A percentile compares a stretch with the other conserved stretches of the same genome.
Evolutionary conservation across 2,888 invertebrate species (phyloP).

Genomic region (Lissocephala sabroskyi): DNA sequence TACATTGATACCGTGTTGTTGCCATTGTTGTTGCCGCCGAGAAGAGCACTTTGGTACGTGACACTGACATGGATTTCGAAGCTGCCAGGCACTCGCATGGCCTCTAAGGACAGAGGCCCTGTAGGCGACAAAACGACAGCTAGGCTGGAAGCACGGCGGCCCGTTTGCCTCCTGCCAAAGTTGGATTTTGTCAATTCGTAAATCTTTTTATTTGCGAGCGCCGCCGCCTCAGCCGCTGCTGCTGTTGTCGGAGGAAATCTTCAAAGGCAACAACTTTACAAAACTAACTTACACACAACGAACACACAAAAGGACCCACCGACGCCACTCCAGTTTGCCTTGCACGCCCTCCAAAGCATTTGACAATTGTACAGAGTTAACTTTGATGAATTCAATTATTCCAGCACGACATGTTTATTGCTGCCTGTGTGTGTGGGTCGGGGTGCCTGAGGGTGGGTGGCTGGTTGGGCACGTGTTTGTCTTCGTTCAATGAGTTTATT

Average conservation of each 20-base stretch:
- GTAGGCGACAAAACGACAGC: too few relatives aligned
- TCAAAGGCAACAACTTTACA: slow-evolving; percentile 55
- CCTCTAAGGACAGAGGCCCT: slow-evolving; percentile 15
- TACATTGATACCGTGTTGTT: slow-evolving; percentile 24
- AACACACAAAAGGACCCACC: background rate
- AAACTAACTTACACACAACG: slow-evolving; percentile 36
- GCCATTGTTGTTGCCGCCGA: slow-evolving; percentile 16
- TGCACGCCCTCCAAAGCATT: slow-evolving; percentile 14
- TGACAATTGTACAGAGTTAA: slow-evolving; percentile 62
- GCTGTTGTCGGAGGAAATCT: slow-evolving; percentile 22
- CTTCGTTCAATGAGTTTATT: slow-evolving; percentile 50
- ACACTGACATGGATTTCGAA: slow-evolving; percentile 68
- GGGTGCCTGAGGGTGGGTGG: slow-evolving; percentile 34
- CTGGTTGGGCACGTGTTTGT: slow-evolving; percentile 25
- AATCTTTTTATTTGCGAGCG: slow-evolving; percentile 51
- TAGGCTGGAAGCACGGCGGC: slow-evolving; percentile 22
- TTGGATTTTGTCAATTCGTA: slow-evolving; percentile 63
- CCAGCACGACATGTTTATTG: slow-evolving; percentile 31
- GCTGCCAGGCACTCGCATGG: slow-evolving; percentile 44
- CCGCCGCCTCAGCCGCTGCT: slow-evolving; percentile 9
- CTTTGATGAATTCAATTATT: slow-evolving; percentile 65
- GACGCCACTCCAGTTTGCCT: background rate
- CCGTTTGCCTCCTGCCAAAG: slow-evolving; percentile 29
- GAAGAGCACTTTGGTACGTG: slow-evolving; percentile 57
- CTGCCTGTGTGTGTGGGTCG: slow-evolving; percentile 15